A percentile compares a stretch with the other conserved stretches of the same genome.
phyloP scores from a whole-genome alignment of 2,113 vertebrate genomes.

The Nicator chloris region DNA sequence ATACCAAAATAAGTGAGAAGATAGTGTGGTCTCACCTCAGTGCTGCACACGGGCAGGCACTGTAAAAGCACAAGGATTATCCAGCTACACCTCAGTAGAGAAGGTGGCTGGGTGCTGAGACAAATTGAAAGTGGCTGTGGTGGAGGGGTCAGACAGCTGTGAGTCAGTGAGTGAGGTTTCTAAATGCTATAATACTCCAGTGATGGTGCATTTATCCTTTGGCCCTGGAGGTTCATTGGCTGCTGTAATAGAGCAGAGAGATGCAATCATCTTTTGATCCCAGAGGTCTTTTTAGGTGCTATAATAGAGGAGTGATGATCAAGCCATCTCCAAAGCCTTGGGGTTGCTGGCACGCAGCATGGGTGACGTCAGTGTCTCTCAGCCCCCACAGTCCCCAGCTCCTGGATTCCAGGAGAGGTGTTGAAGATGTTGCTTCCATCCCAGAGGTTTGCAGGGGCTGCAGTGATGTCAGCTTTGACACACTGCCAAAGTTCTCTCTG shows the following conservation, averaged over 20 bases:
- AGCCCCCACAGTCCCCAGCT: slow-evolving; percentile 18
- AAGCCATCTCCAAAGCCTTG: slow-evolving; percentile 4
- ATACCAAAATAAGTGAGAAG: background rate
- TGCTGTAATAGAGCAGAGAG: slow-evolving; percentile 43
- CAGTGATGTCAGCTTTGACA: background rate
- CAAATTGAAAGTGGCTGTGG: background rate
- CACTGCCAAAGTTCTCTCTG: background rate
- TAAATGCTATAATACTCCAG: slow-evolving; percentile 8
- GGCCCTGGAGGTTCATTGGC: slow-evolving; percentile 36
- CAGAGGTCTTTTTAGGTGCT: slow-evolving; percentile 54
- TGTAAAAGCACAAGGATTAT: background rate
- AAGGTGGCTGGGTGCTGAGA: background rate
- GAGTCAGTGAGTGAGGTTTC: slow-evolving; percentile 7
- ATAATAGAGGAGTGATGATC: slow-evolving; percentile 33
- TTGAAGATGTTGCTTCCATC: background rate
- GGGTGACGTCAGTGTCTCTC: slow-evolving; percentile 36
- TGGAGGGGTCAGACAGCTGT: background rate
- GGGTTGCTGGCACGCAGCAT: background rate
- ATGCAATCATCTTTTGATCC: slow-evolving; percentile 35
- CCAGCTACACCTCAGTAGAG: background rate
- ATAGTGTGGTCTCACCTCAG: background rate
- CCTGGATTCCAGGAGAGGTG: background rate
- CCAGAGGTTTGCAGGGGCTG: slow-evolving; percentile 11
- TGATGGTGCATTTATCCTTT: slow-evolving; percentile 33
- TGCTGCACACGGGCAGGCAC: background rate